These are phyloP conservation scores for Hippoglossus hippoglossus DNA, from an alignment of 2,797 vertebrate genomes.

Conservation along the genomic window DNA sequence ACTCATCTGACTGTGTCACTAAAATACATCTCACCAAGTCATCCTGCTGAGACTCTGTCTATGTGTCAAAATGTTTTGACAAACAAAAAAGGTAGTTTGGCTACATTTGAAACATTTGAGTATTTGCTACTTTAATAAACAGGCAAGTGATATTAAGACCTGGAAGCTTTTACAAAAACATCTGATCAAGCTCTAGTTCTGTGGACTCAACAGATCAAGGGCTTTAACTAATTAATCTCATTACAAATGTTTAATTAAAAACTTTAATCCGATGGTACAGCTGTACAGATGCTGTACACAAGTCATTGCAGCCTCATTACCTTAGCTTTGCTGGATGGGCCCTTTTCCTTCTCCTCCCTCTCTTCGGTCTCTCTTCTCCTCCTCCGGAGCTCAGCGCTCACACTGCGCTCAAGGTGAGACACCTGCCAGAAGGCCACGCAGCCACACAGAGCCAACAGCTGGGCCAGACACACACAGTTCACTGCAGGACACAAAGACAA, in stretches of 20 bases:
- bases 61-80: no score
- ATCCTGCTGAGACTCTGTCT: constrained; percentile 35
- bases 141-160: background rate
- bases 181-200: no score
- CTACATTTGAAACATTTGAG: background rate
- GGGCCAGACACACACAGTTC: constrained; percentile 83
- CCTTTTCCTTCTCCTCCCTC: constrained; percentile 82
- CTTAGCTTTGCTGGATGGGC: constrained; percentile 80
- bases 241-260: background rate
- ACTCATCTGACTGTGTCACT: constrained; percentile 36
- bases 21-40: constrained; percentile 33
- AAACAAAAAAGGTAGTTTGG: background rate
- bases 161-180: no score
- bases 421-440: constrained; percentile 94
- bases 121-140: background rate
- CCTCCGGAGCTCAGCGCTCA: constrained; percentile 91
- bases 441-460: constrained; percentile 92
- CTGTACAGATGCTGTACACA: background rate
- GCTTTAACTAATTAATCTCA: no score
- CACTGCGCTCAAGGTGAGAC: constrained; percentile 90
- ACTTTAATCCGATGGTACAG: background rate
- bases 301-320: constrained; percentile 51
- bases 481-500: constrained; percentile 72
- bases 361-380: constrained; percentile 90
- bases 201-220: no score